Base-by-base conservation (phyloP, 2,113 vertebrate genomes). In the Rynchops niger region DNA sequence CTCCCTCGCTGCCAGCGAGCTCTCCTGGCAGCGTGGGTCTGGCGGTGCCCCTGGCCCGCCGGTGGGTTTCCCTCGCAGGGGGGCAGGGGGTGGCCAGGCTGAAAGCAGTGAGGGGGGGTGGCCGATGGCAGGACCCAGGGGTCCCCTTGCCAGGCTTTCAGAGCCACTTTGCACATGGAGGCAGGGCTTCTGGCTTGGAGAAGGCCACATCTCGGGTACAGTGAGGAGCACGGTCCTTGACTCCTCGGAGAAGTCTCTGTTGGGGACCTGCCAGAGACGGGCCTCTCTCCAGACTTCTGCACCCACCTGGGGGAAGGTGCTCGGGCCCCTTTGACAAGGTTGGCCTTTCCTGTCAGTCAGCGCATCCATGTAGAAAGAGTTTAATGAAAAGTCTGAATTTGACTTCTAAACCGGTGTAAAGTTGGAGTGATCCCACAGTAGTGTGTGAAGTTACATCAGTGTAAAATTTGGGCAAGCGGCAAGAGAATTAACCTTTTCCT, bases 151-250 rank as follows among this genome's bases (percentile, higher is more conserved):
- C 53, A 0, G 76, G 19, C 36, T 27, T 0, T 42, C 3, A 8
- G 36, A 22, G 27, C 3, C 36, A 0, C 36, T 8, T 7, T 3
- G 36, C 20, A 0, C 8, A 0, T 4, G 38, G 40, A 5, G 45
- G 9, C 61, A 20, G 62, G 18, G 66, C 36, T 43, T 22, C 15
- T 8, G 52, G 19, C 21, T 8, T 2, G 77, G 36, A 23, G 59
- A 6, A 29, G 43, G 43, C 18, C n/a, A 0, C 38, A 6, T 73
- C 61, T 38, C 3, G 0, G 42, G 8, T 9, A 6, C 3, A 2
- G 25, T 5, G 27, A 15, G 45, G 27, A 38, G 55, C 26, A 2
- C 1, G 2, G 52, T 1, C 71, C 52, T 47, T 13, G 29, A 2
- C 8, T 42, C 26, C 36, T 43, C 36, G 3, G 2, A 12, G 15